Evolutionary conservation across 2,888 invertebrate genomes (phyloP).

Genomic region (Drosophila differens): DNA sequence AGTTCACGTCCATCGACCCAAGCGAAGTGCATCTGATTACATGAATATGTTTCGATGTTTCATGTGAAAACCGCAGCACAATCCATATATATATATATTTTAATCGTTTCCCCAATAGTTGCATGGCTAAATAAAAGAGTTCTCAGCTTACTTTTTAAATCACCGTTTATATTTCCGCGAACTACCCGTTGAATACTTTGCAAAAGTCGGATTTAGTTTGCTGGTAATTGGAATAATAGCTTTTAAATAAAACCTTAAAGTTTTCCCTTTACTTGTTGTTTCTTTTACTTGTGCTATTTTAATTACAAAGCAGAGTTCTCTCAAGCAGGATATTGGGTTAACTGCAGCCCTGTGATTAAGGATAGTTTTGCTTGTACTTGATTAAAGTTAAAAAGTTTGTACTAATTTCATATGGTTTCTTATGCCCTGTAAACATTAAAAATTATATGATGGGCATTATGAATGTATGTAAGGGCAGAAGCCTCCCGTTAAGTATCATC

Average conservation of each 20-base stretch:
- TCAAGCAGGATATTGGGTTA: neutral
- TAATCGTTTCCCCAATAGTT: slow-evolving; percentile 22
- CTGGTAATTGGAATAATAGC: slow-evolving; percentile 1
- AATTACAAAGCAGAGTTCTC: slow-evolving; percentile 1
- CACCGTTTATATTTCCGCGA: slow-evolving; percentile 4
- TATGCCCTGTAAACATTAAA: neutral
- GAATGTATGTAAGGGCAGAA: neutral
- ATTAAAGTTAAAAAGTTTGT: neutral
- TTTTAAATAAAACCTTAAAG: slow-evolving; percentile 6
- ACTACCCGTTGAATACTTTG: neutral
- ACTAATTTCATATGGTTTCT: neutral
- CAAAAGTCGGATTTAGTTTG: neutral
- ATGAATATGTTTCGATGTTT: slow-evolving; percentile 37
- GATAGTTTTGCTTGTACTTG: neutral
- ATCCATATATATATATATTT: slow-evolving; percentile 1
- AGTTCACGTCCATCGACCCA: slow-evolving; percentile 68
- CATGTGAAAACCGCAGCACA: slow-evolving; percentile 20
- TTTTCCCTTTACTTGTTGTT: slow-evolving; percentile 1
- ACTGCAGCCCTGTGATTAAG: neutral
- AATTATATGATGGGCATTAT: neutral
- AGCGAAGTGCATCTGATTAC: slow-evolving; percentile 46
- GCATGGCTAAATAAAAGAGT: slow-evolving; percentile 9
- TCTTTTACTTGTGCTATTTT: neutral
- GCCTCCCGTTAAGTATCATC: neutral
- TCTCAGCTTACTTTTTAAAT: slow-evolving; percentile 14